Evolutionary conservation across 2,113 vertebrate genomes (phyloP).

Genomic region (Heterocephalus glaber): DNA sequence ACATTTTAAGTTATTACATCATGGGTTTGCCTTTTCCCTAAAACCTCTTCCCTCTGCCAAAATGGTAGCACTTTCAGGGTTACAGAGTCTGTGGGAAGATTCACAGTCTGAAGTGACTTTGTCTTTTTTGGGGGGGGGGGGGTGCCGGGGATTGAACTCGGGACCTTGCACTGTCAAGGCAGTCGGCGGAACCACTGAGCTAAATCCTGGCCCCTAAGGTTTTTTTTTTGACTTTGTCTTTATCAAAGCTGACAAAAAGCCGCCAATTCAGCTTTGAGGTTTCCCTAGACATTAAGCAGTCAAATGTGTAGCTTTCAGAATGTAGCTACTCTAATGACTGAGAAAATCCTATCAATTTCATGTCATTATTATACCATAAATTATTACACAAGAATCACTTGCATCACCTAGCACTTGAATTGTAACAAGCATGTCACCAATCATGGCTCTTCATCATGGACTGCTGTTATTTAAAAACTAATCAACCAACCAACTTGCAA

Average conservation of each 20-base stretch:
- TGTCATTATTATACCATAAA: background rate
- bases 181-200: no score
- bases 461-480: constrained; percentile 31
- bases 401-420: background rate
- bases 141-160: no score
- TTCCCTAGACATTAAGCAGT: constrained; percentile 43
- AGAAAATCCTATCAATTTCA: constrained; percentile 50
- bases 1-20: constrained; percentile 64
- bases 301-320: constrained; percentile 43
- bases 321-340: background rate
- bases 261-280: background rate
- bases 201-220: no score
- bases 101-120: constrained; percentile 47
- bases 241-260: constrained; percentile 29
- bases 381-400: constrained; percentile 3
- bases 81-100: constrained; percentile 53
- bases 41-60: constrained; percentile 56
- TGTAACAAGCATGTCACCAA: background rate
- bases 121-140: no score
- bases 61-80: constrained; percentile 63
- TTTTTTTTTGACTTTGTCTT: no score
- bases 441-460: background rate
- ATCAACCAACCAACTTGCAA: background rate
- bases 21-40: constrained; percentile 67
- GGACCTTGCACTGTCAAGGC: no score